A percentile compares a stretch with the other conserved stretches of the same genome.
phyloP scores from a whole-genome alignment of 2,113 vertebrate genomes.

The Pundamilia nyererei region DNA sequence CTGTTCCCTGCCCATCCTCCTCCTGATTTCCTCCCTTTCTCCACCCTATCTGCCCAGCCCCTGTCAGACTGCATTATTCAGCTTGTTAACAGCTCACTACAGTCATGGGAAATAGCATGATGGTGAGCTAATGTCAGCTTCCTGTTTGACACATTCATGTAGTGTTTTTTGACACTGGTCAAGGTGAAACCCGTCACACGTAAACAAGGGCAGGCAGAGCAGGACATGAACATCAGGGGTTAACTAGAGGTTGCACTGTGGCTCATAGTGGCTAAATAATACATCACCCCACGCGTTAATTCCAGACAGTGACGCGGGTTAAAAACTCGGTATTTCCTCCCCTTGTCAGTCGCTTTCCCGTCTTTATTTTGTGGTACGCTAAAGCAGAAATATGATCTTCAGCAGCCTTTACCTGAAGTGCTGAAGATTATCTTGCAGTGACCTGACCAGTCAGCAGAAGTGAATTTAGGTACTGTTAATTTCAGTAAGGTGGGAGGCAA shows the following conservation, averaged over 20 bases:
- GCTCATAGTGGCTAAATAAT: background rate
- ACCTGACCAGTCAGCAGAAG: background rate
- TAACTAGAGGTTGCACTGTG: conserved; percentile 8
- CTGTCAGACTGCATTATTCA: background rate
- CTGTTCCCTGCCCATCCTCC: background rate
- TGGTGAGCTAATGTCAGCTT: conserved; percentile 56
- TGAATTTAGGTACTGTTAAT: background rate
- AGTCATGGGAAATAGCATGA: conserved; percentile 58
- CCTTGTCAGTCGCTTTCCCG: background rate
- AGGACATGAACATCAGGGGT: conserved; percentile 18
- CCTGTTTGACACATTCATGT: conserved; percentile 43
- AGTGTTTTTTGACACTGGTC: conserved; percentile 30
- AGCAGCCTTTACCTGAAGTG: background rate
- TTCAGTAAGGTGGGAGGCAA: background rate
- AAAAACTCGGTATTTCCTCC: conserved; percentile 10
- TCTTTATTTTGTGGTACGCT: background rate
- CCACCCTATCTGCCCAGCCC: background rate
- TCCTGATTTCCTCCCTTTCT: background rate
- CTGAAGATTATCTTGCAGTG: background rate
- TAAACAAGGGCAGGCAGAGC: conserved; percentile 9
- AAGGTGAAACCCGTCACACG: conserved; percentile 35
- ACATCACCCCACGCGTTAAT: background rate
- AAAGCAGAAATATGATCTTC: background rate
- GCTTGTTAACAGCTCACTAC: conserved; percentile 40
- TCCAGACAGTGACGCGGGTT: conserved; percentile 6